phyloP scores from a whole-genome alignment of 2,888 invertebrate species.

The Volucella bombylans region DNA sequence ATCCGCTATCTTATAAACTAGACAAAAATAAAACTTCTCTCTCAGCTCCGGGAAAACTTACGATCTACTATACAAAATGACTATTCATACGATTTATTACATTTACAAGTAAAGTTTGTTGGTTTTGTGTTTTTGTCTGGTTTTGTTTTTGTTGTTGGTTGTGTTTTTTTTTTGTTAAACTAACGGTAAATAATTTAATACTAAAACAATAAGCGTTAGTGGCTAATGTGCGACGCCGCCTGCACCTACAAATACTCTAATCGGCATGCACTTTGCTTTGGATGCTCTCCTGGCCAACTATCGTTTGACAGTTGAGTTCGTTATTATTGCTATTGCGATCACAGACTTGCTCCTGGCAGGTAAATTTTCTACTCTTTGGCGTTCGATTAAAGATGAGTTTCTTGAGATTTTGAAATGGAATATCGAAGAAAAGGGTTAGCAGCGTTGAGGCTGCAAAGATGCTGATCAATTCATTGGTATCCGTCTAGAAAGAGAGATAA shows the following conservation, averaged over 20 bases:
- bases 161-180: slow-evolving; percentile 16
- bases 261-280: slow-evolving; percentile 68
- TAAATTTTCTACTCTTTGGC: slow-evolving; percentile 58
- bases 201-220: slow-evolving; percentile 72
- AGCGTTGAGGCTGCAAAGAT: slow-evolving; percentile 84
- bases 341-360: slow-evolving; percentile 65
- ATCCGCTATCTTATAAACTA: not conserved
- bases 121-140: not conserved
- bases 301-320: slow-evolving; percentile 35
- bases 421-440: slow-evolving; percentile 86
- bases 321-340: slow-evolving; percentile 64
- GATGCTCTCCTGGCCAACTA: slow-evolving; percentile 24
- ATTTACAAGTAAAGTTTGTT: slow-evolving; percentile 28
- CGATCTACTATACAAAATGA: slow-evolving; percentile 72
- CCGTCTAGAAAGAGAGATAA: slow-evolving; percentile 83
- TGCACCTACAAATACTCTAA: slow-evolving; percentile 3
- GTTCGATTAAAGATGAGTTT: slow-evolving; percentile 82
- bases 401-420: slow-evolving; percentile 88
- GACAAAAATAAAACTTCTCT: slow-evolving; percentile 21
- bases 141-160: no score
- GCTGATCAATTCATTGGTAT: slow-evolving; percentile 85
- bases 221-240: slow-evolving; percentile 50
- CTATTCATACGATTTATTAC: slow-evolving; percentile 57
- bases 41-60: slow-evolving; percentile 44
- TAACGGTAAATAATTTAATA: slow-evolving; percentile 69